A percentile compares a stretch with the other conserved stretches of the same genome.
These are phyloP conservation scores for Holothuria glaberrima DNA, from an alignment of 35 echinoderm and acorn worm genomes.

Conservation along the genomic window DNA sequence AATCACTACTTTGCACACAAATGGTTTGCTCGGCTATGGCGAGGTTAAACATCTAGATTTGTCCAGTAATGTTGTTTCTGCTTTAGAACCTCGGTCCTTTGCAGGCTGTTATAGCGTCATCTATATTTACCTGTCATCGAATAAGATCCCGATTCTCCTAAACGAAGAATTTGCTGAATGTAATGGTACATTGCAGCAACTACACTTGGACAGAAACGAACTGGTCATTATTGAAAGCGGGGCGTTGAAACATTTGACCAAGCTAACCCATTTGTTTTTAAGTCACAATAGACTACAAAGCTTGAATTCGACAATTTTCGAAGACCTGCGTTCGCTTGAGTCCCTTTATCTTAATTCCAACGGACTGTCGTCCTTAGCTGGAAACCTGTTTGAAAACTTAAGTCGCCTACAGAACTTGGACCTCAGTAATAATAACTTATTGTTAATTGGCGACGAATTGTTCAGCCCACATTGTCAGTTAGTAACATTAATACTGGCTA, in stretches of 20 bases:
- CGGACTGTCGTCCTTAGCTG: neutral
- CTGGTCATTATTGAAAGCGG: neutral
- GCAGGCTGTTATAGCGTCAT: neutral
- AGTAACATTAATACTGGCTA: neutral
- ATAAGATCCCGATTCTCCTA: neutral
- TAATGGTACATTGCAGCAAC: neutral
- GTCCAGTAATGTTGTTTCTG: neutral
- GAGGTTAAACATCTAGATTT: conserved; percentile 23
- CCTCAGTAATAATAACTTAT: conserved; percentile 10
- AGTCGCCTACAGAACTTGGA: neutral
- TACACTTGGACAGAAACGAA: conserved; percentile 34
- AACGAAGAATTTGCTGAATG: neutral
- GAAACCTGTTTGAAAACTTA: neutral
- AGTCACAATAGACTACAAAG: neutral
- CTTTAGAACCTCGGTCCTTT: neutral
- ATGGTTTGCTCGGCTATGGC: neutral
- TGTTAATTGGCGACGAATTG: no score
- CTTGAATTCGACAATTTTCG: neutral
- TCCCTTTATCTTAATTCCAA: conserved; percentile 9
- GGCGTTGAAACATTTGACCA: neutral
- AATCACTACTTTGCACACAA: neutral
- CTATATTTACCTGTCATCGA: conserved; percentile 6
- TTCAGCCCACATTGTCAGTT: neutral
- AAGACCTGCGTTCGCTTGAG: neutral
- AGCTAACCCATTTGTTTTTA: conserved; percentile 12